These are phyloP conservation scores for Villa cingulata DNA, from an alignment of 2,888 invertebrate species.

Conservation along the genomic window DNA sequence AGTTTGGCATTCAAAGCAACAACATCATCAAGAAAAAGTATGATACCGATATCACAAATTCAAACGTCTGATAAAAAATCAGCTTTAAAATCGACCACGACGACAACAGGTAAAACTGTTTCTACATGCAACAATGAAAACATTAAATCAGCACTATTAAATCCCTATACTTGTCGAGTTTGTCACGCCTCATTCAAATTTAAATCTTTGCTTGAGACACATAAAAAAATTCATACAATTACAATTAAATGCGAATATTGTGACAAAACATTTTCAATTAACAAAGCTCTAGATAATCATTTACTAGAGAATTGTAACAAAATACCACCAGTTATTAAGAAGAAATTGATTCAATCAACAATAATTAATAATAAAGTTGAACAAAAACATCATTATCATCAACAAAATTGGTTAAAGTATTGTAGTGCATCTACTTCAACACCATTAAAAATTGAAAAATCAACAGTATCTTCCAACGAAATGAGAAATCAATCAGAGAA, in stretches of 20 bases:
- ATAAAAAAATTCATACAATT: neutral
- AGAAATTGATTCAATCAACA: neutral
- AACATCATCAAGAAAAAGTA: neutral
- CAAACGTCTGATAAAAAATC: neutral
- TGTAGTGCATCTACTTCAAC: too few relatives aligned
- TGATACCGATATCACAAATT: neutral
- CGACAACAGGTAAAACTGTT: neutral
- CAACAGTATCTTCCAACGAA: too few relatives aligned
- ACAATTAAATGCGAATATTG: neutral
- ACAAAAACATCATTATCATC: neutral
- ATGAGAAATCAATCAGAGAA: too few relatives aligned
- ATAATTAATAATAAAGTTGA: neutral
- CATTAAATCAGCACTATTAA: neutral
- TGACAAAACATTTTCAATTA: slow-evolving; percentile 2
- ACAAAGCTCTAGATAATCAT: slow-evolving; percentile 3
- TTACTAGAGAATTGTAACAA: slow-evolving; percentile 2
- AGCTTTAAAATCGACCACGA: neutral
- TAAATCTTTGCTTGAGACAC: neutral
- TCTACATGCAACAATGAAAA: neutral
- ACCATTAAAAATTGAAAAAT: too few relatives aligned
- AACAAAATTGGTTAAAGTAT: too few relatives aligned
- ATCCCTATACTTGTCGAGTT: neutral
- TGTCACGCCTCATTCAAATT: neutral
- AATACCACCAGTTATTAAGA: neutral
- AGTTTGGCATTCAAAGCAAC: too few relatives aligned